Base-by-base conservation (phyloP, 2,797 vertebrate species). In the Sebastes kiyomatsui region DNA sequence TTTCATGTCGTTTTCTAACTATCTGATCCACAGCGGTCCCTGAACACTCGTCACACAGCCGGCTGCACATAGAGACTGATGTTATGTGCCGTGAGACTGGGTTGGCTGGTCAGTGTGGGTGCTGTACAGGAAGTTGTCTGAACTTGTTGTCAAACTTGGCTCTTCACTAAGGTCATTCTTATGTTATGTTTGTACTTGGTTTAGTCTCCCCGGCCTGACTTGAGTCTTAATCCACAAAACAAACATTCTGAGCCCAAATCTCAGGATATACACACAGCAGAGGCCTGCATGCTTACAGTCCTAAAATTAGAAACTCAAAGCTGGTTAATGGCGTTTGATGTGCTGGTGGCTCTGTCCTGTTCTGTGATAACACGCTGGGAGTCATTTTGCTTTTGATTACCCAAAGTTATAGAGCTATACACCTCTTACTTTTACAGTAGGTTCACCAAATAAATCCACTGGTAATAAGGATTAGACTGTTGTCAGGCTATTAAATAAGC, bases 141-240 rank as follows among this genome's bases (percentile, higher is more conserved):
- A 87, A 61, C 65, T 81, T 42, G 38, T 42, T 42, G 38, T 42
- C 56, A 64, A 74, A 85, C 60, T 12, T 72, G 35, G 38, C 46
- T 69, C 70, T 62, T 52, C 52, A 59, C 67, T 81, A 2, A 20
- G 74, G 78, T 81, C 56, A 68, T 28, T 27, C 69, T 32, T 25
- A 64, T 75, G 73, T 77, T 55, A 38, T 88, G 84, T 87, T 83
- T 87, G 79, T 59, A 16, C 28, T 78, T n/a, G 76, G 61, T 33
- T 88, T 81, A 82, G 65, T 49, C 55, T 56, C 22, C 79, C 72
- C 66, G 49, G 23, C 52, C 18, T 46, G 66, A 84, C 52, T 80
- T 76, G 23, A 77, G 70, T 67, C 77, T 72, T 79, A 79, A 87
- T 82, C 77, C 65, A 67, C 58, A 81, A 75, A 75, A 82, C 78